phyloP scores from a whole-genome alignment of 2,888 invertebrate genomes.

The Sminthurinus aureus region DNA sequence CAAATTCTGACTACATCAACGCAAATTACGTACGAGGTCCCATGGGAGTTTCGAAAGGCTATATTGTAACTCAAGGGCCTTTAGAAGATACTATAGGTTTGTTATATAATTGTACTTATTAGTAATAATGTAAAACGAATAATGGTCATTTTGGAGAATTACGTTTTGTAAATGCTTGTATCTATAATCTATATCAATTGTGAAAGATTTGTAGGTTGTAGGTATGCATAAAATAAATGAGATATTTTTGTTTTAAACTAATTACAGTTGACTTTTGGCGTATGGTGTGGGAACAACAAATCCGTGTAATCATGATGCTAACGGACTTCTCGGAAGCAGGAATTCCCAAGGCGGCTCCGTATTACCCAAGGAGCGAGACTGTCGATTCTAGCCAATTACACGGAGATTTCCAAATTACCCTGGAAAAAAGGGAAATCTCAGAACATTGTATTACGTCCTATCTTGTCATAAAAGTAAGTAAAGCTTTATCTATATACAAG shows the following conservation, averaged over 20 bases:
- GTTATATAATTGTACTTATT: neutral
- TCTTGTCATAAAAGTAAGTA: constrained; percentile 76
- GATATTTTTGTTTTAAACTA: constrained; percentile 68
- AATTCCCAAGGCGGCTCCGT: constrained; percentile 88
- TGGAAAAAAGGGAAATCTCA: constrained; percentile 87
- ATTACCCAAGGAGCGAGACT: constrained; percentile 90
- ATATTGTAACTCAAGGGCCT: constrained; percentile 93
- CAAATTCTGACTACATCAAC: constrained; percentile 88
- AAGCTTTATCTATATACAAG: too few relatives aligned
- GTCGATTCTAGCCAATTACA: constrained; percentile 85
- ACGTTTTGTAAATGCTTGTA: neutral
- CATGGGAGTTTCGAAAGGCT: constrained; percentile 80
- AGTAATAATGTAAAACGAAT: too few relatives aligned
- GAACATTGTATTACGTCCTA: constrained; percentile 90
- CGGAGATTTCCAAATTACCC: constrained; percentile 86
- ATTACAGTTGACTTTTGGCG: constrained; percentile 91
- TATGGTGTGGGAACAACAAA: constrained; percentile 96
- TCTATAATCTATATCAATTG: neutral
- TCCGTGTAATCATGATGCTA: constrained; percentile 86
- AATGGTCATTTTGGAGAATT: too few relatives aligned
- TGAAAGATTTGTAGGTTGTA: too few relatives aligned
- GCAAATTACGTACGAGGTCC: constrained; percentile 92
- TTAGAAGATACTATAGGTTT: constrained; percentile 73
- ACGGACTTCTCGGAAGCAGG: constrained; percentile 90
- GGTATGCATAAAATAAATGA: neutral